Conservation (phyloP, 2,888 invertebrate species). For the Trisateles emortualis region DNA sequence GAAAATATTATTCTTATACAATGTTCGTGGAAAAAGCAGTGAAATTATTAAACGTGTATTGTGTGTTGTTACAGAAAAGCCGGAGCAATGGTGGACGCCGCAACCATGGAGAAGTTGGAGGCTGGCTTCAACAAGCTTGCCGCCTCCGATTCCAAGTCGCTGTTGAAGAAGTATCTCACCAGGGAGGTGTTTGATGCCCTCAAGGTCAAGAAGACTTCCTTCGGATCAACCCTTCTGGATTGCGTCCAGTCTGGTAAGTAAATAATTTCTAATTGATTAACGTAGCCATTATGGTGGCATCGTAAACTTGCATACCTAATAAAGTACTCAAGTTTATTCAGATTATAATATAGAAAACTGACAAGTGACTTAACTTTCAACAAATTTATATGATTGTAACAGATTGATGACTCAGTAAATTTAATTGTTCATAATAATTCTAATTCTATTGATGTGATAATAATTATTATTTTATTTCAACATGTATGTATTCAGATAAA, state of each 20-base stretch:
- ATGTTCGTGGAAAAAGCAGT: slow-evolving; percentile 13
- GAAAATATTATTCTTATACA: slow-evolving; percentile 26
- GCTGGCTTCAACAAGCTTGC: slow-evolving; percentile 95
- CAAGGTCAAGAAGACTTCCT: slow-evolving; percentile 97
- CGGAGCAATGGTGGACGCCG: slow-evolving; percentile 96
- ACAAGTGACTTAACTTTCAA: too few species aligned
- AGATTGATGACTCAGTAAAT: too few species aligned
- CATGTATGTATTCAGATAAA: too few species aligned
- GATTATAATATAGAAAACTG: too few species aligned
- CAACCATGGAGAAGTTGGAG: slow-evolving; percentile 96
- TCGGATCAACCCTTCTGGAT: slow-evolving; percentile 97
- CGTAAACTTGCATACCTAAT: too few species aligned
- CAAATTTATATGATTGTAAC: too few species aligned
- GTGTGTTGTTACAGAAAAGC: slow-evolving; percentile 87
- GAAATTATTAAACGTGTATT: slow-evolving; percentile 25
- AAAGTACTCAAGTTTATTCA: too few species aligned
- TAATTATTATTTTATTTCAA: too few species aligned
- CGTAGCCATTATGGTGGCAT: too few species aligned
- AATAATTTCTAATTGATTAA: background rate
- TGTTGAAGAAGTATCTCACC: slow-evolving; percentile 98
- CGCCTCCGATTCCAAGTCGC: slow-evolving; percentile 96
- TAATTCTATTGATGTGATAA: too few species aligned
- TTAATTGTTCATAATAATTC: too few species aligned
- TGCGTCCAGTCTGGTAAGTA: slow-evolving; percentile 96
- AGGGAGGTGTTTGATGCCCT: slow-evolving; percentile 96